Conservation (phyloP, 2,888 invertebrate species). For the Sisyra terminalis region DNA sequence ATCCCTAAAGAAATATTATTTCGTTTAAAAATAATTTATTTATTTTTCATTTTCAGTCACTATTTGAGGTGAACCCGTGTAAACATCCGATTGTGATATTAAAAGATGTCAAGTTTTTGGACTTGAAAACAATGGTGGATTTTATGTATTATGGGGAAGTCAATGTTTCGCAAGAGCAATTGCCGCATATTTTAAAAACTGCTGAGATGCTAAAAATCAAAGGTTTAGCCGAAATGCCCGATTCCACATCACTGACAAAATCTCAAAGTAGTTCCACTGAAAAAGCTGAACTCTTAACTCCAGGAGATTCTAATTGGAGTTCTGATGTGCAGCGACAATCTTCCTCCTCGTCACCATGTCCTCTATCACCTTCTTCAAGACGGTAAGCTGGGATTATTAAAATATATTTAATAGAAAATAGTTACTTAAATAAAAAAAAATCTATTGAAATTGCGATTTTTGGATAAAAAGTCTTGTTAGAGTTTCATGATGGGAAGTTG, state of each 20-base stretch:
- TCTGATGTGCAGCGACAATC: constrained; percentile 38
- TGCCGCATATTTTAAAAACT: constrained; percentile 63
- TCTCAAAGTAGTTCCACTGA: constrained; percentile 41
- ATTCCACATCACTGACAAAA: constrained; percentile 55
- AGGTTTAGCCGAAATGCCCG: constrained; percentile 75
- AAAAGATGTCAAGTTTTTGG: constrained; percentile 74
- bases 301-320: constrained; percentile 39
- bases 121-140: constrained; percentile 75
- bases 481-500: too few species aligned
- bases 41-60: constrained; percentile 36
- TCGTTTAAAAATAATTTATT: background rate
- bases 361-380: constrained; percentile 30
- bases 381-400: constrained; percentile 17
- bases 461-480: too few species aligned
- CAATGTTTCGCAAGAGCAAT: constrained; percentile 75
- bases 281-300: constrained; percentile 32
- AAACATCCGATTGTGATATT: constrained; percentile 80
- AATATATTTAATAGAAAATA: constrained; percentile 2
- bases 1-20: too few species aligned
- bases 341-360: constrained; percentile 45
- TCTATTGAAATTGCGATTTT: too few species aligned
- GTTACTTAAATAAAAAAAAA: too few species aligned
- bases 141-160: constrained; percentile 91
- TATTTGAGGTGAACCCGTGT: constrained; percentile 75
- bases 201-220: constrained; percentile 79